Base-by-base conservation (phyloP, 2,888 invertebrate species). In the Coenonympha arcania region DNA sequence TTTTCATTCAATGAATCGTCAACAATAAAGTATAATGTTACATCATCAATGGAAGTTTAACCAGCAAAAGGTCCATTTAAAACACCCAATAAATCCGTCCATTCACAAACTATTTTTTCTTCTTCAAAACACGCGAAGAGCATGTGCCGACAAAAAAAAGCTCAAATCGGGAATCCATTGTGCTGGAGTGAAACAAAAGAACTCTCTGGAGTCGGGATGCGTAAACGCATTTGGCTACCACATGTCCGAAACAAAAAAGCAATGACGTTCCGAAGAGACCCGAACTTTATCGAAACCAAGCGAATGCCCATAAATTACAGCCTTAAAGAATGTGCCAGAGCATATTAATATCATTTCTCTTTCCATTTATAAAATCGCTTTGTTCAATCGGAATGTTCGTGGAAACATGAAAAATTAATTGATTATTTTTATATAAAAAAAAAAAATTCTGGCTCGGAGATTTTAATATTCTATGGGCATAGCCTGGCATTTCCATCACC, bases 201-300 rank as follows among this genome's bases (percentile, higher is more conserved):
- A 44, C 47, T 55, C 50, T 51, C 55, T 54, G 57, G 41, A 60
- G 58, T 59, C 54, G 63, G 66, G 70, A 73, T 69, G 72, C 68
- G 68, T 65, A 55, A 55, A 61, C 66, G 64, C 82, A 81, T 79
- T 75, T 81, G 81, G 73, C 60, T 56, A 68, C 72, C 82, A 83
- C 62, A 76, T 82, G 82, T 68, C 66, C 59, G 71, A n/a, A n/a
- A n/a, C n/a, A n/a, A n/a, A n/a, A n/a, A n/a, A n/a, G n/a, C 72
- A 73, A 76, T 76, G 80, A 73, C 59, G 59, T 58, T 61, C 61
- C 67, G 65, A 61, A 50, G 52, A 50, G 46, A 20, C 43, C 62
- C 68, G 72, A 73, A 51, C 56, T 52, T 54, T 54, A 60, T 57
- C 73, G 71, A 69, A 69, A 56, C 64, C 65, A 61, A 57, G 57